Evolutionary conservation across 2,113 vertebrate genomes (phyloP).

Genomic region (Nansenia antarctica): DNA sequence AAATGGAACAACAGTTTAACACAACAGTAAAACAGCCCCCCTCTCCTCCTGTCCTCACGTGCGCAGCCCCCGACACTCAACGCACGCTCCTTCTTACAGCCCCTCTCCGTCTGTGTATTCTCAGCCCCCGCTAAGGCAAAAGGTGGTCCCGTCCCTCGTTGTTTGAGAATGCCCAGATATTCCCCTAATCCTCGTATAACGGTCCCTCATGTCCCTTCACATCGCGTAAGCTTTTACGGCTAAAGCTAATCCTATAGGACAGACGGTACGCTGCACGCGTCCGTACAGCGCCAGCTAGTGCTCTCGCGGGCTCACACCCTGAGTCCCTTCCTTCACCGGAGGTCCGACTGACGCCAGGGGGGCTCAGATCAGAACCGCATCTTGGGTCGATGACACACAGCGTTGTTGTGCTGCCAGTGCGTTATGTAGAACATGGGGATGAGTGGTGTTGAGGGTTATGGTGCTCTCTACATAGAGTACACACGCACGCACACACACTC

Average conservation of each 20-base stretch:
- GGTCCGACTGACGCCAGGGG: too few relatives aligned
- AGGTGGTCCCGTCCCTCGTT: not conserved
- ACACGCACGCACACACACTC: too few relatives aligned
- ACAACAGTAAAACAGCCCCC: constrained; percentile 69
- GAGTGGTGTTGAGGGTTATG: too few relatives aligned
- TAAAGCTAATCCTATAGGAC: constrained; percentile 44
- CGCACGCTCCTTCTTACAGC: constrained; percentile 53
- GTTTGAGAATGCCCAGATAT: constrained; percentile 59
- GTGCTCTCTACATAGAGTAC: too few relatives aligned
- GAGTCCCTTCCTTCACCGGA: too few relatives aligned
- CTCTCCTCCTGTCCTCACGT: constrained; percentile 65
- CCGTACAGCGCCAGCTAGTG: not conserved
- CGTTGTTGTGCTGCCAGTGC: too few relatives aligned
- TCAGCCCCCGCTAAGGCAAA: constrained; percentile 40
- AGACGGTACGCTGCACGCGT: constrained; percentile 14
- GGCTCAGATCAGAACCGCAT: too few relatives aligned
- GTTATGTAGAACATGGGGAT: too few relatives aligned
- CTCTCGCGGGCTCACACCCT: too few relatives aligned
- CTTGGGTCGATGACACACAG: too few relatives aligned
- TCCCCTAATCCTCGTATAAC: constrained; percentile 49
- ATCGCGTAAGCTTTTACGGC: constrained; percentile 31
- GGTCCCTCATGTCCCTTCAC: constrained; percentile 40
- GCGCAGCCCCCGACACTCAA: constrained; percentile 48
- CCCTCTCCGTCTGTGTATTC: constrained; percentile 58
- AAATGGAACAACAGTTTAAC: constrained; percentile 79